Base-by-base conservation (phyloP, 2,113 vertebrate species). In the Myodes glareolus region DNA sequence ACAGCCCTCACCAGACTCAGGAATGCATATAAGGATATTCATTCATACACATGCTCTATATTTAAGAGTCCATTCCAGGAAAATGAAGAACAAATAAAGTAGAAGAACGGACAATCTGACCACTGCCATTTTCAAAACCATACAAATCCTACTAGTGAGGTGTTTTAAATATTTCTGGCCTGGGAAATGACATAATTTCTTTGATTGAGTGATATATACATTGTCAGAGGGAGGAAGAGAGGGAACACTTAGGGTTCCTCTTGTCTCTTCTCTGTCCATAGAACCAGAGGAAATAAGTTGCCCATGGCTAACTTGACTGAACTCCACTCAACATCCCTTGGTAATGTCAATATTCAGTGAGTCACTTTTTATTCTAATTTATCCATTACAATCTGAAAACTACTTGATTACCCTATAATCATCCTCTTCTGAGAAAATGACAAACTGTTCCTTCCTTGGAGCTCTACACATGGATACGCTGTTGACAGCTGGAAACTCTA, bases 71-170 rank as follows among this genome's bases (percentile, higher is more conserved):
- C 1, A 16, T 63, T 85, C 75, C 17, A 78, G 29, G 77, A 52
- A 94, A 58, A 80, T 3, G 95, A 98, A 98, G 98, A 88, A 4
- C 0, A 97, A 65, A 94, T 65, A 23, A n/a, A 91, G 76, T 58
- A 19, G n/a, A 94, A 68, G 1, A 76, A 52, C 0, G 52, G 52
- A 23, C n/a, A 75, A 8, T 78, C n/a, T 70, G 47, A 70, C 29
- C 47, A 23, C 25, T 76, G 10, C 2, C n/a, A 23, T 61, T 93
- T 72, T 91, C 76, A 96, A 39, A 61, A 27, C 12, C n/a, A 36
- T 61, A 1, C 39, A 95, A 92, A 94, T 72, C 11, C 17, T 81
- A 50, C 5, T 72, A 27, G 19, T 73, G 33, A 81, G 29, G 17
- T 10, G 58, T 5, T 36, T 47, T 47, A 23, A 65, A 13, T 7